Evolutionary conservation across 2,888 invertebrate genomes (phyloP).

Genomic region (Cotesia congregata): DNA sequence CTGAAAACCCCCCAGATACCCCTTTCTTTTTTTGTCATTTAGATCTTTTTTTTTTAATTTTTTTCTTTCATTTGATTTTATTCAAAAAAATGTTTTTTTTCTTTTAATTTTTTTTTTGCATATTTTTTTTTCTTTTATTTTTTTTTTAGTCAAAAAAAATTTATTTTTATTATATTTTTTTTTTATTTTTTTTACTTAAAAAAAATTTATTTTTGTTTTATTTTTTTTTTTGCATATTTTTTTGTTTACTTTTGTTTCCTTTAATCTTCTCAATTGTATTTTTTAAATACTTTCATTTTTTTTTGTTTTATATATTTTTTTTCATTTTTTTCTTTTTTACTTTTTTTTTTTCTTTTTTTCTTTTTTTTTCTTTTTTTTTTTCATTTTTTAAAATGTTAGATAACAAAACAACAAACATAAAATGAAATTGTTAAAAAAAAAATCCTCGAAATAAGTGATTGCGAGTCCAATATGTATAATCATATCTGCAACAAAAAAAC

Average conservation of each 20-base stretch:
- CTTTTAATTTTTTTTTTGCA: slow-evolving; percentile 32
- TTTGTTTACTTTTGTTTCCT: slow-evolving; percentile 30
- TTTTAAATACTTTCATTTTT: slow-evolving; percentile 32
- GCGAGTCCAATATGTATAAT: background rate
- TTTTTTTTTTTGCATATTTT: slow-evolving; percentile 5
- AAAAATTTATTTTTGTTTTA: slow-evolving; percentile 11
- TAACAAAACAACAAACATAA: background rate
- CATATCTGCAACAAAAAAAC: background rate
- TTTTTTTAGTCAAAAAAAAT: background rate
- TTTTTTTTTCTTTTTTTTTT: slow-evolving; percentile 20
- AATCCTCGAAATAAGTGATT: background rate
- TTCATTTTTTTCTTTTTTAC: slow-evolving; percentile 34
- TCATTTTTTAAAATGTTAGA: background rate
- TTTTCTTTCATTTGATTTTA: slow-evolving; percentile 11
- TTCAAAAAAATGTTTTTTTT: slow-evolving; percentile 28
- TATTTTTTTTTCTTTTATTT: slow-evolving; percentile 30
- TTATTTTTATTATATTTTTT: slow-evolving; percentile 24
- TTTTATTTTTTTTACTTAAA: background rate
- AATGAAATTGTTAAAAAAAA: background rate
- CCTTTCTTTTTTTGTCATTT: slow-evolving; percentile 37
- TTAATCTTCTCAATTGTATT: slow-evolving; percentile 33
- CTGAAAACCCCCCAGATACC: slow-evolving; percentile 44
- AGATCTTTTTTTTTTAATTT: slow-evolving; percentile 29
- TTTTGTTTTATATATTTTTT: slow-evolving; percentile 30
- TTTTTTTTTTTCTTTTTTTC: slow-evolving; percentile 15